Evolutionary conservation across 1,140 invertebrate species (phyloP), one percentile per base, ranked within the genome.

Genomic region (Euwallacea fornicatus): DNA sequence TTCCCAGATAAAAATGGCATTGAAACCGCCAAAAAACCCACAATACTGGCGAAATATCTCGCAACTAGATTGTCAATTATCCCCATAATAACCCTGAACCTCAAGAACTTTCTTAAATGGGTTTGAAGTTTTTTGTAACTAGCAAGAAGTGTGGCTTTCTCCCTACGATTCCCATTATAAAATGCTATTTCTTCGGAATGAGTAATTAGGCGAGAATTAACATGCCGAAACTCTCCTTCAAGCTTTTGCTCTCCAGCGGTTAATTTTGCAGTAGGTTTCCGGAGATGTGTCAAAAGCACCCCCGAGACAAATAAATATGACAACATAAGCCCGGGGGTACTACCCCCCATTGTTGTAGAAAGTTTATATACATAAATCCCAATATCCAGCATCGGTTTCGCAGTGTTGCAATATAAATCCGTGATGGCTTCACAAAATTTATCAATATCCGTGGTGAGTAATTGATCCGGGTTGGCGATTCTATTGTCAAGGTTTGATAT

Each of bases 181-280:
- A 99, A 99, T 2, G 97, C 97, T 71, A 99, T 89, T 84, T 99
- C 98, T 84, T 99, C 98, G 15, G 96, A 95, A 83, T 99, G 98
- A 0, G 95, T 96, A 54, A 99, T 99, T 6, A 99, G 83, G 42
- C 98, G 85, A 7, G 96, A 96, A 67, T 99, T 97, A 16, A 99
- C 95, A 79, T 95, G 98, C 79, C 98, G 88, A 82, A 96, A 98
- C 86, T 99, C 97, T 71, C 97, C 98, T 85, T 99, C 98, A 8
- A 98, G 82, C 81, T 95, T 93, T 83, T 99, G 97, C 80, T 99
- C 97, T 75, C 89, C 88, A 0, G 97, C 93, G 0, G 97, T 99
- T 83, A 99, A 86, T 54, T 88, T 83, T 75, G 91, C 94, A 71
- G 95, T 92, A 0, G 97, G 96, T 78, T 89, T 88, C 71, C 96